A percentile compares a stretch with the other conserved stretches of the same genome.
phyloP scores from a whole-genome alignment of 2,797 vertebrate species.

The Thalassophryne amazonica region DNA sequence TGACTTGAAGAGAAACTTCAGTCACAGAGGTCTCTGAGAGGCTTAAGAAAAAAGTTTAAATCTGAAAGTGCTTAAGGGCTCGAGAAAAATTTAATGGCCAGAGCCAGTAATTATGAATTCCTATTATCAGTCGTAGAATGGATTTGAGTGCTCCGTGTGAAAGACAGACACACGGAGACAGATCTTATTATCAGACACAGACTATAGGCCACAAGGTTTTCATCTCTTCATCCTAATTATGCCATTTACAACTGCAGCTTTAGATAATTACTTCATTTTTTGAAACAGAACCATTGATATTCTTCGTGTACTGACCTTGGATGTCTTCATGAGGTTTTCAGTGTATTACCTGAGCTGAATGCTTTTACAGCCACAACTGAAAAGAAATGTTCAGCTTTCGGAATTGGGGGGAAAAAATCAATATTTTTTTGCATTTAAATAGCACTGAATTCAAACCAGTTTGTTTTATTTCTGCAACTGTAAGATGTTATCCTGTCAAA shows the following conservation, averaged over 20 bases:
- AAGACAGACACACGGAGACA: not conserved
- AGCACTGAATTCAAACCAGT: too few species aligned
- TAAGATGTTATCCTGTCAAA: too few species aligned
- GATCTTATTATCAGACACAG: slow-evolving; percentile 22
- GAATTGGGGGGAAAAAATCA: too few species aligned
- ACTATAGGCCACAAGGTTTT: slow-evolving; percentile 38
- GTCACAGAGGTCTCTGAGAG: not conserved
- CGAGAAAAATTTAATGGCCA: not conserved
- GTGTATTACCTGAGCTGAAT: not conserved
- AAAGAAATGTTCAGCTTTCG: not conserved
- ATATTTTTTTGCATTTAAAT: too few species aligned
- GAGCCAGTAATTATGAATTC: slow-evolving; percentile 25
- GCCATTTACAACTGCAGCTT: slow-evolving; percentile 38
- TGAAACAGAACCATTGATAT: slow-evolving; percentile 21
- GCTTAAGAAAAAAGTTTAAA: not conserved
- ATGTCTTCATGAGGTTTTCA: slow-evolving; percentile 8
- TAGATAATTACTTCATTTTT: slow-evolving; percentile 37
- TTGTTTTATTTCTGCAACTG: too few species aligned
- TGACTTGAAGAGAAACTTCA: too few species aligned
- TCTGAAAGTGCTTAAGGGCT: not conserved
- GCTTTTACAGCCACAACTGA: not conserved
- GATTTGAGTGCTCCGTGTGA: not conserved
- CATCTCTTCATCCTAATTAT: slow-evolving; percentile 43
- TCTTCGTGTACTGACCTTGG: slow-evolving; percentile 30
- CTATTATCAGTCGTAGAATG: slow-evolving; percentile 10